A percentile compares a stretch with the other conserved stretches of the same genome.
Conservation (phyloP, 2,113 vertebrate genomes). For the Limanda limanda region DNA sequence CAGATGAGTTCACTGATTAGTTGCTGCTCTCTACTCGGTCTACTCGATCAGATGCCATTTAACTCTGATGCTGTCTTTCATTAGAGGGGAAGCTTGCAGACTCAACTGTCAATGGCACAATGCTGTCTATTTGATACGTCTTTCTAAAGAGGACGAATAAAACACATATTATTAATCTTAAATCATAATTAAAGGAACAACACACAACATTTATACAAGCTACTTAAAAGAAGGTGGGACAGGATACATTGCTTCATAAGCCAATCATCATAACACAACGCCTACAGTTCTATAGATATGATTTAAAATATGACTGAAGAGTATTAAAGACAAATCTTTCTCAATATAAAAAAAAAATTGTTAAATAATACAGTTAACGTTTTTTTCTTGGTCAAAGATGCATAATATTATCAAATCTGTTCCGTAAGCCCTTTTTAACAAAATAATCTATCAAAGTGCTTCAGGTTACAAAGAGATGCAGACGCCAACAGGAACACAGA, state of each 20-base stretch:
- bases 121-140: conserved; percentile 6
- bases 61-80: background rate
- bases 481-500: conserved; percentile 25
- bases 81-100: conserved; percentile 12
- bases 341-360: conserved; percentile 44
- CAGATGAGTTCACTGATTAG: conserved; percentile 20
- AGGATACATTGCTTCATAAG: conserved; percentile 40
- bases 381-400: conserved; percentile 58
- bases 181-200: conserved; percentile 21
- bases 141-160: conserved; percentile 42
- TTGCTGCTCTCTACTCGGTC: conserved; percentile 3
- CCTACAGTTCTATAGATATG: conserved; percentile 31
- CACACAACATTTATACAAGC: conserved; percentile 28
- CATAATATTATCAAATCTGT: conserved; percentile 52
- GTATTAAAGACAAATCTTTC: conserved; percentile 51
- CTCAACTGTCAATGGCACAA: conserved; percentile 21
- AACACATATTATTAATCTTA: conserved; percentile 34
- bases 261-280: conserved; percentile 22
- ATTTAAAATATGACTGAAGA: conserved; percentile 41
- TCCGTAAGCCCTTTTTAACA: conserved; percentile 62
- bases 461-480: conserved; percentile 41
- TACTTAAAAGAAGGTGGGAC: conserved; percentile 32
- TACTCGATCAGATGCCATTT: conserved; percentile 1
- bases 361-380: conserved; percentile 24
- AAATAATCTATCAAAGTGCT: conserved; percentile 67